Evolutionary conservation across 2,888 invertebrate genomes (phyloP).

Genomic region (Meganola albula): DNA sequence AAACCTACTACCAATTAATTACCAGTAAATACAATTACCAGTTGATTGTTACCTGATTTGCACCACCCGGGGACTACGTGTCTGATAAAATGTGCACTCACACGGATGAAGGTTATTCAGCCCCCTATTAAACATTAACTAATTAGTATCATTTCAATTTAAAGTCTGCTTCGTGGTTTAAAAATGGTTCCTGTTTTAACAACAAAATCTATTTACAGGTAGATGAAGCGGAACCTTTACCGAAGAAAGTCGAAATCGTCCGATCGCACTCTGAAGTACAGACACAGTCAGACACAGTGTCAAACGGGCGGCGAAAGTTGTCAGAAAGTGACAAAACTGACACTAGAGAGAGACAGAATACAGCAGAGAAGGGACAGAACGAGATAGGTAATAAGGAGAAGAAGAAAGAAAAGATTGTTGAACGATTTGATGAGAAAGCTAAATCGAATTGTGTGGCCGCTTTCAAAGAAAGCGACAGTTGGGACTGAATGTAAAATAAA

Average conservation of each 20-base stretch:
- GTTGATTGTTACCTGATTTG: too few species aligned
- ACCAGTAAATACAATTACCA: too few species aligned
- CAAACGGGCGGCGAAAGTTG: slow-evolving; percentile 40
- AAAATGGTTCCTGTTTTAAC: too few species aligned
- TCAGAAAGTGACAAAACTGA: slow-evolving; percentile 6
- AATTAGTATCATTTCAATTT: too few species aligned
- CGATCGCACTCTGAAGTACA: slow-evolving; percentile 26
- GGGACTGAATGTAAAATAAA: slow-evolving; percentile 46
- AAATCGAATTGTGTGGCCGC: slow-evolving; percentile 48
- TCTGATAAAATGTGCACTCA: too few species aligned
- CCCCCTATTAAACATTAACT: too few species aligned
- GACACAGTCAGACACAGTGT: slow-evolving; percentile 21
- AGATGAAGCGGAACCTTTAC: slow-evolving; percentile 48
- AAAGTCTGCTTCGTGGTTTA: too few species aligned
- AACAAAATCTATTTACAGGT: too few species aligned
- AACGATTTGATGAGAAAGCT: slow-evolving; percentile 41
- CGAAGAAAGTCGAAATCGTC: slow-evolving; percentile 42
- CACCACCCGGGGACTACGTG: too few species aligned
- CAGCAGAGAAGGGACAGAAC: slow-evolving; percentile 12
- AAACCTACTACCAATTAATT: too few species aligned
- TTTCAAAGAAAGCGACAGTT: slow-evolving; percentile 65
- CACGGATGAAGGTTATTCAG: too few species aligned
- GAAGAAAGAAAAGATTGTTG: slow-evolving; percentile 29
- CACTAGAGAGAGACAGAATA: slow-evolving; percentile 19
- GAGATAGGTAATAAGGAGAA: slow-evolving; percentile 26